phyloP scores from a whole-genome alignment of 2,888 invertebrate genomes.

The Geophilus truncorum region DNA sequence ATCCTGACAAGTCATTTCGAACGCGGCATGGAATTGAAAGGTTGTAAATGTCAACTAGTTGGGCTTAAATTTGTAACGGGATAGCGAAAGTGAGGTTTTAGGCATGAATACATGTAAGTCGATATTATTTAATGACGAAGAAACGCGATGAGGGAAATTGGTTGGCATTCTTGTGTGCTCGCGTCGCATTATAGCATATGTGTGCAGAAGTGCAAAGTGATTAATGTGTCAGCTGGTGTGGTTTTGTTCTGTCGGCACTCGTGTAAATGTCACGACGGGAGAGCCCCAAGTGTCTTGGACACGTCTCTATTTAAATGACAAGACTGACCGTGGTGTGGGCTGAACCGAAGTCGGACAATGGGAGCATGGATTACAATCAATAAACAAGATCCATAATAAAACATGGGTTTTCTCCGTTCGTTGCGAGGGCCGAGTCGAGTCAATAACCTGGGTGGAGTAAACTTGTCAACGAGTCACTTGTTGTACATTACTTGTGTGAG shows the following conservation, averaged over 20 bases:
- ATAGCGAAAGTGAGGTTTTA: background rate
- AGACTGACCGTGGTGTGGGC: constrained; percentile 1
- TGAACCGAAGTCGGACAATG: background rate
- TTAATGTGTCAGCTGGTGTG: constrained; percentile 24
- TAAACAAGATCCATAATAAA: constrained; percentile 14
- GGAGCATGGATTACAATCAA: background rate
- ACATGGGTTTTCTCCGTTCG: background rate
- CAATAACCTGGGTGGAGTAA: constrained; percentile 25
- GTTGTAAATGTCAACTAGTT: background rate
- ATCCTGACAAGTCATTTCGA: background rate
- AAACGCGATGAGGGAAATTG: background rate
- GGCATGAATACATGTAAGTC: background rate
- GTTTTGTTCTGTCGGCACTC: constrained; percentile 4
- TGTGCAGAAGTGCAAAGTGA: constrained; percentile 15
- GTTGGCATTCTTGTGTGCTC: background rate
- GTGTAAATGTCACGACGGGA: background rate
- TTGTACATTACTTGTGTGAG: background rate
- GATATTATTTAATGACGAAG: background rate
- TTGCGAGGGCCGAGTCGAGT: background rate
- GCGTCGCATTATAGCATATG: background rate
- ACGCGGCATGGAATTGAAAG: background rate
- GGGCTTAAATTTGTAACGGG: background rate
- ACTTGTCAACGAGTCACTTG: constrained; percentile 7
- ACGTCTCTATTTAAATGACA: constrained; percentile 21
- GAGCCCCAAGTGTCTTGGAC: background rate